Evolutionary conservation across 2,113 vertebrate species (phyloP).

Genomic region (Macaca mulatta): DNA sequence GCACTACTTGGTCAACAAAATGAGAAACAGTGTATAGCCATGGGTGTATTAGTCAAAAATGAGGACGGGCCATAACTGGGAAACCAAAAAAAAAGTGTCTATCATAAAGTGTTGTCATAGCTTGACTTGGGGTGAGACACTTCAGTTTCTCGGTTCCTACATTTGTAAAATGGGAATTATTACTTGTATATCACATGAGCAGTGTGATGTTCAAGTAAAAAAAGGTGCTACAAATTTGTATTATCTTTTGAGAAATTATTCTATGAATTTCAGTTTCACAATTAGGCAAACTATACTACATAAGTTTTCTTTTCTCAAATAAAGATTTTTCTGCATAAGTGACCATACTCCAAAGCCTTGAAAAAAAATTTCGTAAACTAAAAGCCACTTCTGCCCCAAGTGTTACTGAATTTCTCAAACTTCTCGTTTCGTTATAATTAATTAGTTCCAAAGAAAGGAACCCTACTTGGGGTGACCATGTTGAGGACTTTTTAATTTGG

Average conservation of each 20-base stretch:
- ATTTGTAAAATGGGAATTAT: conserved; percentile 34
- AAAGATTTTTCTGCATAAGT: not conserved
- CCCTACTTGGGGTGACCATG: not conserved
- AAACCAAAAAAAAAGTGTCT: not conserved
- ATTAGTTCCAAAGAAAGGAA: not conserved
- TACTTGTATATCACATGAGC: not conserved
- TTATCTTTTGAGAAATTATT: conserved; percentile 36
- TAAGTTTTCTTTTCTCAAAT: not conserved
- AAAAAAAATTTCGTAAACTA: conserved; percentile 3
- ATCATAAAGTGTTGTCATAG: not conserved
- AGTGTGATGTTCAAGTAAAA: not conserved
- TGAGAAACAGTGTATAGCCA: not conserved
- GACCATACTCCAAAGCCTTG: not conserved
- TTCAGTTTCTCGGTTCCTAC: conserved; percentile 58
- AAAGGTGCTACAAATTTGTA: not conserved
- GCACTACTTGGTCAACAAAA: not conserved
- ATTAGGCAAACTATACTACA: not conserved
- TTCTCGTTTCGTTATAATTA: conserved; percentile 76
- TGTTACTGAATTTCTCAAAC: not conserved
- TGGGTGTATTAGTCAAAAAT: not conserved
- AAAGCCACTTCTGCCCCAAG: conserved; percentile 69
- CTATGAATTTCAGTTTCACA: conserved; percentile 57
- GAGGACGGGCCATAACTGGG: not conserved
- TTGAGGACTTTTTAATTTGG: not conserved
- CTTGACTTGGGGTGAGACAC: not conserved